Conservation (phyloP, 2,797 vertebrate genomes). For the Macropus fuliginosus region DNA sequence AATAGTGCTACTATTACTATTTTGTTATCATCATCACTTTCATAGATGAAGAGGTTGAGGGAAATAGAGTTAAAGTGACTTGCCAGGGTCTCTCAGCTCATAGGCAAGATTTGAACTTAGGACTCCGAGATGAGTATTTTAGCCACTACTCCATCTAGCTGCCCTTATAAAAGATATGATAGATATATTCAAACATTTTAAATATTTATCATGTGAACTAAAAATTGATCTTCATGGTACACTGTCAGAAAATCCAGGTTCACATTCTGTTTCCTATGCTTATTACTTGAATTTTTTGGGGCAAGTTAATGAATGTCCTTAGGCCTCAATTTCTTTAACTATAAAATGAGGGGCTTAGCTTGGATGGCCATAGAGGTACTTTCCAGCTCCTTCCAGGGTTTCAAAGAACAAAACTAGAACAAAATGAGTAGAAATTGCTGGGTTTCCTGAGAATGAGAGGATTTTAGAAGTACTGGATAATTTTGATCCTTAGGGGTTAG, state of each 20-base stretch:
- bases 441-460: background rate
- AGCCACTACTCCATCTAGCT: background rate
- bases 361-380: background rate
- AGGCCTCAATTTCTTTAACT: background rate
- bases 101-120: background rate
- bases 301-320: background rate
- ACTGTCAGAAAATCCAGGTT: background rate
- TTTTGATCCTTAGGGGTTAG: background rate
- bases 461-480: background rate
- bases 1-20: background rate
- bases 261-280: background rate
- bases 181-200: background rate
- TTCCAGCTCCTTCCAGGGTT: background rate
- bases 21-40: background rate
- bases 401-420: background rate
- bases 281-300: background rate
- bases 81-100: background rate
- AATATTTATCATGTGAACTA: background rate
- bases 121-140: background rate
- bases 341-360: background rate
- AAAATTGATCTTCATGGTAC: background rate
- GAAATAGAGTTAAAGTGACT: background rate
- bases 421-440: background rate
- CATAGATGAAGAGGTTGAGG: background rate
- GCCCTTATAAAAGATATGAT: background rate